Conservation (phyloP, 2,888 invertebrate genomes). For the Scaptomyza caliginosa region DNA sequence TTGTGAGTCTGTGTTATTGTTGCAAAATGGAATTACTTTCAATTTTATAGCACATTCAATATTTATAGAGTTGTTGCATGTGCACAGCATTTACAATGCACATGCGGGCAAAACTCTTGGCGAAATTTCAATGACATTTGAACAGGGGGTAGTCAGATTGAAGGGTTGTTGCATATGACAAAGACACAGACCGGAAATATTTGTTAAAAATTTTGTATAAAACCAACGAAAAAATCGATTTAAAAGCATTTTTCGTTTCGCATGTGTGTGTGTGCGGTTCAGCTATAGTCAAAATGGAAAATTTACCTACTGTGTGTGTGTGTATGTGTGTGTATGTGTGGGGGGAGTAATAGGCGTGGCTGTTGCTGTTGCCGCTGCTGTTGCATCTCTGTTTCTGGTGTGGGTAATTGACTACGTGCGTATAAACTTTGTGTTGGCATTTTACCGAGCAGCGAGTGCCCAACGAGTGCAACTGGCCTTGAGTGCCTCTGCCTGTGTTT, state of each 20-base stretch:
- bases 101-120: conserved; percentile 32
- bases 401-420: conserved; percentile 79
- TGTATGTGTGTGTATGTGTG: conserved; percentile 21
- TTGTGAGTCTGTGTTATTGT: conserved; percentile 23
- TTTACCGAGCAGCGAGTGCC: conserved; percentile 56
- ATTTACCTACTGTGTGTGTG: conserved; percentile 13
- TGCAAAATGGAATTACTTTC: conserved; percentile 57
- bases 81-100: conserved; percentile 3
- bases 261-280: conserved; percentile 5
- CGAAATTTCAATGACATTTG: conserved; percentile 37
- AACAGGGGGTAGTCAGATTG: background rate
- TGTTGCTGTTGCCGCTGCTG: conserved; percentile 14
- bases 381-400: conserved; percentile 43
- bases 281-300: conserved; percentile 24
- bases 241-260: conserved; percentile 33
- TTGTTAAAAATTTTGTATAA: conserved; percentile 48
- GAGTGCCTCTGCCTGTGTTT: conserved; percentile 26
- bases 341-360: conserved; percentile 33
- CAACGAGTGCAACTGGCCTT: conserved; percentile 55
- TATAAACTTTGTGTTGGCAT: conserved; percentile 76
- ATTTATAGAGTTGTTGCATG: conserved; percentile 58
- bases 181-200: conserved; percentile 27
- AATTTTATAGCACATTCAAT: conserved; percentile 59
- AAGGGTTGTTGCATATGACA: background rate
- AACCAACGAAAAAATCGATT: conserved; percentile 55